Conservation (phyloP, 2,113 vertebrate genomes). For the Sinosuthora webbiana region DNA sequence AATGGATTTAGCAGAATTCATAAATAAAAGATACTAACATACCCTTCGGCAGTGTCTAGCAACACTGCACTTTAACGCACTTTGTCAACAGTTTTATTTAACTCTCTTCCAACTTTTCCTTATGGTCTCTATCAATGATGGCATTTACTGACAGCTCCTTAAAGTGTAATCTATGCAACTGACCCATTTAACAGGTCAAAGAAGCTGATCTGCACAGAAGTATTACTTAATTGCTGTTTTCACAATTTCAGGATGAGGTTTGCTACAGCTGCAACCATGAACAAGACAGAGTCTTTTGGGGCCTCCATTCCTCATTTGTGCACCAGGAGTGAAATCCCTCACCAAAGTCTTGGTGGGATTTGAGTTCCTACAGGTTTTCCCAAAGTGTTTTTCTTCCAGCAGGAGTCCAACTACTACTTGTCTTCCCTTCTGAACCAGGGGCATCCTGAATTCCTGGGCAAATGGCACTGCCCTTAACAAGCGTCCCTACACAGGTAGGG, state of each 20-base stretch:
- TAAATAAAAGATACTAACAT: constrained; percentile 49
- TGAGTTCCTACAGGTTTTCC: neutral
- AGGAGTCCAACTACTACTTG: neutral
- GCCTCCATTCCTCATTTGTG: neutral
- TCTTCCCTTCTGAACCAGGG: neutral
- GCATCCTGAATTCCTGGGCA: neutral
- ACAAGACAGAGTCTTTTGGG: neutral
- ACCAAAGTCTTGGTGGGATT: neutral
- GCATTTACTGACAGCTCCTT: neutral
- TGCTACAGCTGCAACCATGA: neutral
- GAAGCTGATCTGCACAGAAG: neutral
- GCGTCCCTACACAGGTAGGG: accelerated
- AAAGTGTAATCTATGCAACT: neutral
- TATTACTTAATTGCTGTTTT: neutral
- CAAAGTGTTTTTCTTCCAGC: neutral
- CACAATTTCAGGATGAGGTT: neutral
- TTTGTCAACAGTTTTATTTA: constrained; percentile 34
- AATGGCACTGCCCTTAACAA: neutral
- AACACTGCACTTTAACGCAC: constrained; percentile 27
- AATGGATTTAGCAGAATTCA: constrained; percentile 53
- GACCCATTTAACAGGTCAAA: constrained; percentile 5
- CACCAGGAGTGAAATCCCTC: neutral
- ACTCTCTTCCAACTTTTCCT: neutral
- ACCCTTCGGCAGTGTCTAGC: neutral
- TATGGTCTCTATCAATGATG: neutral